Conservation (phyloP, 2,888 invertebrate species). For the Lucinisca nassula region DNA sequence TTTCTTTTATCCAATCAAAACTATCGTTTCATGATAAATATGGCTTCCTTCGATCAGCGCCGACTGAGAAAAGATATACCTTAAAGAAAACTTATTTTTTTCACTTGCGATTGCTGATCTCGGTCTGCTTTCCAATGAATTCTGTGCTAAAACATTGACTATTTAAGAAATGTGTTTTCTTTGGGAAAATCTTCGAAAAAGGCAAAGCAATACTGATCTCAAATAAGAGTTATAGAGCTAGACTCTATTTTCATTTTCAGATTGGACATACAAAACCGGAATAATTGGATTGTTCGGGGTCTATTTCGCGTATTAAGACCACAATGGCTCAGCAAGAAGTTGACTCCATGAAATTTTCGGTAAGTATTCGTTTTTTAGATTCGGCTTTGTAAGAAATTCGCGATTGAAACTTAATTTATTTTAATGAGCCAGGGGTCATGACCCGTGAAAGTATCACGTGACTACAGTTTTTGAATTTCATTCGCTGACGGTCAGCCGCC, state of each 20-base stretch:
- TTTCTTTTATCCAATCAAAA: neutral
- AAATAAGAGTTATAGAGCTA: too few species aligned
- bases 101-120: too few species aligned
- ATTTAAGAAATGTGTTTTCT: too few species aligned
- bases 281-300: too few species aligned
- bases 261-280: neutral
- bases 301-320: too few species aligned
- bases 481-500: slow-evolving; percentile 55
- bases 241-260: neutral
- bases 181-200: too few species aligned
- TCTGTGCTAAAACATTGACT: too few species aligned
- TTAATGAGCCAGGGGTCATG: slow-evolving; percentile 60
- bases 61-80: neutral
- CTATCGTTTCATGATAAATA: neutral
- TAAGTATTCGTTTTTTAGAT: slow-evolving; percentile 31
- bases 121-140: too few species aligned
- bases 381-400: neutral
- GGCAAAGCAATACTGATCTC: too few species aligned
- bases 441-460: slow-evolving; percentile 57
- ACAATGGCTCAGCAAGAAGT: slow-evolving; percentile 70
- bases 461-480: slow-evolving; percentile 24
- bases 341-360: slow-evolving; percentile 64
- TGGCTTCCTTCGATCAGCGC: neutral
- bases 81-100: neutral
- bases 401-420: slow-evolving; percentile 62